phyloP scores from a whole-genome alignment of 2,888 invertebrate genomes.

The Craniophora ligustri region DNA sequence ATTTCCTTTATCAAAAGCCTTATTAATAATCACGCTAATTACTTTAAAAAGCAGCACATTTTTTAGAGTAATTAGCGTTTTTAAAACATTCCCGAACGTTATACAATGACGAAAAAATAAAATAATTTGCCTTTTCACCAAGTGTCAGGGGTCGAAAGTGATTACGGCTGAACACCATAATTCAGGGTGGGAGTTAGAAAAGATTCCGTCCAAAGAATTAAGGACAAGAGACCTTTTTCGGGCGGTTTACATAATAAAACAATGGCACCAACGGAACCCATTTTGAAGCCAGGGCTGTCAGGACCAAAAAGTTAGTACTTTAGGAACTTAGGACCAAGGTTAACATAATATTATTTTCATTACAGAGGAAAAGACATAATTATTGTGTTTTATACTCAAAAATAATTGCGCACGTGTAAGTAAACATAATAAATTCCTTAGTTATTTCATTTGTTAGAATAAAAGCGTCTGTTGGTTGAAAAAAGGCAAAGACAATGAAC shows the following conservation, averaged over 20 bases:
- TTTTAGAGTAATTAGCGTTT: conserved; percentile 47
- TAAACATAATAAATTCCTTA: too few relatives aligned
- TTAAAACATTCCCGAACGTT: conserved; percentile 30
- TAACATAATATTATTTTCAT: neutral
- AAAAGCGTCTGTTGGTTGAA: neutral
- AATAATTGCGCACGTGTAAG: too few relatives aligned
- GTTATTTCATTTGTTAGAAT: too few relatives aligned
- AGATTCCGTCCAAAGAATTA: conserved; percentile 80
- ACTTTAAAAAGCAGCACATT: too few relatives aligned
- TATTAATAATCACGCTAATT: too few relatives aligned
- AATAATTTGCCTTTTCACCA: conserved; percentile 60
- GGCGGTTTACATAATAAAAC: conserved; percentile 75
- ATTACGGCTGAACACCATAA: conserved; percentile 80
- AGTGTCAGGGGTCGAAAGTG: conserved; percentile 70
- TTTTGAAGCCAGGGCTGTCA: conserved; percentile 45
- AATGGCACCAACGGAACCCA: conserved; percentile 57
- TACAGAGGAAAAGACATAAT: too few relatives aligned
- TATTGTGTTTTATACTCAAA: too few relatives aligned
- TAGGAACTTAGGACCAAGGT: neutral
- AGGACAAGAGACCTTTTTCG: conserved; percentile 67
- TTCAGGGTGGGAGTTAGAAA: conserved; percentile 77
- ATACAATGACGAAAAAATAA: conserved; percentile 49
- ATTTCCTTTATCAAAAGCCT: too few relatives aligned
- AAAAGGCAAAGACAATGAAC: conserved; percentile 16
- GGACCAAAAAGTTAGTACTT: conserved; percentile 2